These are phyloP conservation scores for Gavialis gangeticus DNA, from an alignment of 2,113 vertebrate genomes.

Conservation along the genomic window DNA sequence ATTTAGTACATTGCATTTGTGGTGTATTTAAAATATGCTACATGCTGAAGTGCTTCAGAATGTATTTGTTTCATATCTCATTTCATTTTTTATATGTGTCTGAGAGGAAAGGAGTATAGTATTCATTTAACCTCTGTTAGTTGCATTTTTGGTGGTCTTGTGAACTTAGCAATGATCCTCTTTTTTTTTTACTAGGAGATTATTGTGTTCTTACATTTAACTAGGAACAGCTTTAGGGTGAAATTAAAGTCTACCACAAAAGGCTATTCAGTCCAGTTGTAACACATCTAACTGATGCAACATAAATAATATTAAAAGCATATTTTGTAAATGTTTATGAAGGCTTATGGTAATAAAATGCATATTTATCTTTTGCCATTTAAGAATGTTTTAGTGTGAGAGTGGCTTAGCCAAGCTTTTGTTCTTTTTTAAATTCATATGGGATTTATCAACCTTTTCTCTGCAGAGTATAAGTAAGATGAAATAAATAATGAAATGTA, in stretches of 20 bases:
- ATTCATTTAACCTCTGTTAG: not conserved
- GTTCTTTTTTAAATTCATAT: no score
- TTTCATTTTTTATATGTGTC: not conserved
- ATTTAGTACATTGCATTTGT: not conserved
- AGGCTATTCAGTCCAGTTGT: not conserved
- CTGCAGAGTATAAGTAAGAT: not conserved
- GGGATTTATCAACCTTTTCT: not conserved
- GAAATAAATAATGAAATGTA: not conserved
- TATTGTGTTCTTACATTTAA: not conserved
- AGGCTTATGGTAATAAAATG: not conserved
- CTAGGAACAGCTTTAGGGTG: slow-evolving; percentile 21
- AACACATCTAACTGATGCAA: not conserved
- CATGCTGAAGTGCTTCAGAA: not conserved
- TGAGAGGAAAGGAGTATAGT: not conserved
- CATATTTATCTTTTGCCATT: not conserved
- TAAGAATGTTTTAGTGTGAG: not conserved
- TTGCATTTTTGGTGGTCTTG: not conserved
- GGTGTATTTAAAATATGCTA: not conserved
- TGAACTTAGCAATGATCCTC: not conserved
- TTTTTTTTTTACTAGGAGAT: not conserved
- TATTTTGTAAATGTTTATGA: not conserved
- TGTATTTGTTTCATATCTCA: not conserved
- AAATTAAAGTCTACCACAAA: not conserved
- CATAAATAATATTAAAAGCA: slow-evolving; percentile 25
- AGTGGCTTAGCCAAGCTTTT: not conserved